Conservation (phyloP, 2,888 invertebrate species). For the Eretmocerus hayati region DNA sequence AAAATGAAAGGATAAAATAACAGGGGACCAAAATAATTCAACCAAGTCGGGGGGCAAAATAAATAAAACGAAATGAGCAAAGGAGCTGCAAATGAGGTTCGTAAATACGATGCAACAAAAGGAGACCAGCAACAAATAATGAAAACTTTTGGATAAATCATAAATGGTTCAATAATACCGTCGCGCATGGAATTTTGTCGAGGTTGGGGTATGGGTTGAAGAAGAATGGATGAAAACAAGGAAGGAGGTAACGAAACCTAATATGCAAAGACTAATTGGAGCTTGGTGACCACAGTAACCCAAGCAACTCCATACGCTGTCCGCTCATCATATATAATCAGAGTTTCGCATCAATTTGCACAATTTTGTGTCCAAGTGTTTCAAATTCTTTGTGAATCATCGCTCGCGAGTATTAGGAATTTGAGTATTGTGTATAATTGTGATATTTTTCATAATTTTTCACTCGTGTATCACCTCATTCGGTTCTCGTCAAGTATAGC, state of each 20-base stretch:
- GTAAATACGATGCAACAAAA: slow-evolving; percentile 28
- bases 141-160: slow-evolving; percentile 19
- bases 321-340: slow-evolving; percentile 23
- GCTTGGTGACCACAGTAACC: slow-evolving; percentile 47
- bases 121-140: too few species aligned
- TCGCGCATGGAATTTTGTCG: not conserved
- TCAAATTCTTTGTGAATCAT: too few species aligned
- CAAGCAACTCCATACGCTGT: slow-evolving; percentile 40
- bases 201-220: not conserved
- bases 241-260: slow-evolving; percentile 25
- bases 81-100: slow-evolving; percentile 27
- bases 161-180: slow-evolving; percentile 6
- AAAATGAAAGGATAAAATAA: too few species aligned
- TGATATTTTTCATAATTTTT: not conserved
- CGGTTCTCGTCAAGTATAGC: slow-evolving; percentile 19
- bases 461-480: slow-evolving; percentile 1
- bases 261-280: slow-evolving; percentile 40
- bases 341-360: too few species aligned
- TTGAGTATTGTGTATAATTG: too few species aligned
- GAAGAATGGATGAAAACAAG: not conserved
- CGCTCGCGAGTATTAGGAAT: too few species aligned
- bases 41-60: not conserved
- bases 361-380: too few species aligned
- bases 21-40: not conserved
- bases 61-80: slow-evolving; percentile 10